These are phyloP conservation scores for Sitta carolinensis DNA, from an alignment of 2,797 vertebrate genomes.

Conservation along the genomic window DNA sequence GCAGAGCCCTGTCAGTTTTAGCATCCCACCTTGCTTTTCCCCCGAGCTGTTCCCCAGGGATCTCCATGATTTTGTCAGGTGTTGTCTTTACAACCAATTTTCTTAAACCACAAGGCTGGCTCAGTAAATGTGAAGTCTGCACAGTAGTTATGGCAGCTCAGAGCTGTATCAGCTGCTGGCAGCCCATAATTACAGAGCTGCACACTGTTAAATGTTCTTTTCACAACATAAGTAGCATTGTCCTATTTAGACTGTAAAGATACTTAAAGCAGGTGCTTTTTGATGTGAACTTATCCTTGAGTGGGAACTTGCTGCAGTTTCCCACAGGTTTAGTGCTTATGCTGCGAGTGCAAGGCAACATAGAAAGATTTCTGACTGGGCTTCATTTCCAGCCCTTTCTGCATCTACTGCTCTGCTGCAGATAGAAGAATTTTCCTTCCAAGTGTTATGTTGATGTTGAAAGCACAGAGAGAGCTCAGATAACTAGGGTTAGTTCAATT, in stretches of 20 bases:
- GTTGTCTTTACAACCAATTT: neutral
- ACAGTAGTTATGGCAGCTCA: neutral
- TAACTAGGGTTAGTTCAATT: neutral
- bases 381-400: neutral
- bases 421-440: neutral
- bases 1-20: no score
- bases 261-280: neutral
- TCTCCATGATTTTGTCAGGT: neutral
- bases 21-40: neutral
- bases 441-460: neutral
- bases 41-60: neutral
- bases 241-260: neutral
- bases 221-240: neutral
- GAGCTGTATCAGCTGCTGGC: neutral
- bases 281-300: neutral
- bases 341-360: neutral
- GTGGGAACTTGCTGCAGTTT: neutral
- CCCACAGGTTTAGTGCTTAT: neutral
- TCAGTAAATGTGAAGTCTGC: neutral
- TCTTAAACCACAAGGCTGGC: neutral
- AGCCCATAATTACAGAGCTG: neutral
- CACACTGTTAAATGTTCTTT: neutral
- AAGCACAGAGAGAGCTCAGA: neutral
- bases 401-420: neutral
- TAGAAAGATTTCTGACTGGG: neutral